Evolutionary conservation across 2,888 invertebrate species (phyloP), one percentile per base, ranked within the genome.

Genomic region (Acronicta psi): DNA sequence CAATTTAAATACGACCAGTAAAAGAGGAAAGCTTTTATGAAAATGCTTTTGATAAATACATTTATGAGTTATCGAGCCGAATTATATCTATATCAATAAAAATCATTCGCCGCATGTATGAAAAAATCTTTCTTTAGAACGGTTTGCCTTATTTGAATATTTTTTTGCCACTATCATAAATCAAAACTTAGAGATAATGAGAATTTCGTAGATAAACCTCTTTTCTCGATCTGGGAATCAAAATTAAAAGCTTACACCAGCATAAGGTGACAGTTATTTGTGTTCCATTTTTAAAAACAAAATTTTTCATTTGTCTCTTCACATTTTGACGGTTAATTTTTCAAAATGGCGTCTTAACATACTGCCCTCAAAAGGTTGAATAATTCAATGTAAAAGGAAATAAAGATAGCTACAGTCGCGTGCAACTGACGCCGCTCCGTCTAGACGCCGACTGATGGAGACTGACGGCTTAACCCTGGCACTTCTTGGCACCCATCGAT

Each of bases 401-500:
- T 44, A 52, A n/a, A 45, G 18, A 14, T 31, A 20, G 23, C 23
- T 9, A 69, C 29, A 43, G 45, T 69, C 49, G 49, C 41, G n/a
- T 41, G 29, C 29, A 20, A 43, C 36, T 41, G 63, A 18, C 64
- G 70, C 64, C 73, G 14, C 40, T 17, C 14, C 23, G 70, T 71
- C 70, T 71, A 64, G 73, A 53, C 58, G 29, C 3, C 16, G 13
- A 45, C 54, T 25, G 37, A 58, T 18, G 29, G 29, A 10, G 11
- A 10, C 29, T 29, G 29, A 29, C 29, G 37, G 41, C 29, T n/a
- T 53, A 53, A n/a, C 37, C 37, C 34, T 40, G 23, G 23, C 50
- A 57, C 42, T 52, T 66, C 56, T 59, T 69, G 64, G 73, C 60
- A 65, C 0, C 52, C 49, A 63, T 55, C 51, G 41, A 54, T 11